Conservation (phyloP, 2,888 invertebrate genomes). For the Balanococcus diminutus region DNA sequence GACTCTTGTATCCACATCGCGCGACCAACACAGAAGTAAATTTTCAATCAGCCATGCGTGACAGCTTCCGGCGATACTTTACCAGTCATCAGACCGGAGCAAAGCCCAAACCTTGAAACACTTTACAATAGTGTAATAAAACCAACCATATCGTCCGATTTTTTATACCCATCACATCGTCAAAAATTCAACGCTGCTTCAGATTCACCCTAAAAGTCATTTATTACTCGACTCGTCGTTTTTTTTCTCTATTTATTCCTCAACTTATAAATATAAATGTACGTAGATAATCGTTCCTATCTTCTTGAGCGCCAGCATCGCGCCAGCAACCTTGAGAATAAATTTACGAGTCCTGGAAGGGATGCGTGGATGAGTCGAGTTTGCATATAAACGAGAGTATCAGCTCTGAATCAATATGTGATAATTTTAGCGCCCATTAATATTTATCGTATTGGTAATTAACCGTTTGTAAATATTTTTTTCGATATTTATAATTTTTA, state of each 20-base stretch:
- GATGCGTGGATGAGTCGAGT: no score
- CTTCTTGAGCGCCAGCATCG: neutral
- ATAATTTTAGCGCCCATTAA: neutral
- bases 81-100: constrained; percentile 48
- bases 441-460: neutral
- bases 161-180: neutral
- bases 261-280: neutral
- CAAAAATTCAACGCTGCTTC: neutral
- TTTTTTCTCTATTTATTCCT: neutral
- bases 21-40: constrained; percentile 38
- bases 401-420: neutral
- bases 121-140: constrained; percentile 42
- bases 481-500: neutral
- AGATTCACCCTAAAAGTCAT: constrained; percentile 24
- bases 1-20: neutral
- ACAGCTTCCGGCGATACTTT: constrained; percentile 49
- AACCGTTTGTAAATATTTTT: neutral
- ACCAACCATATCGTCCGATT: constrained; percentile 41
- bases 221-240: neutral
- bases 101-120: constrained; percentile 51
- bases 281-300: neutral
- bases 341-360: neutral
- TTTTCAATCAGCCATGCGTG: constrained; percentile 46
- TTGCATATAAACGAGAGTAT: neutral
- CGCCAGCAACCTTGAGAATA: neutral